These are phyloP conservation scores for Hypotaenidia philippensis DNA, from an alignment of 2,797 vertebrate species.

Conservation along the genomic window DNA sequence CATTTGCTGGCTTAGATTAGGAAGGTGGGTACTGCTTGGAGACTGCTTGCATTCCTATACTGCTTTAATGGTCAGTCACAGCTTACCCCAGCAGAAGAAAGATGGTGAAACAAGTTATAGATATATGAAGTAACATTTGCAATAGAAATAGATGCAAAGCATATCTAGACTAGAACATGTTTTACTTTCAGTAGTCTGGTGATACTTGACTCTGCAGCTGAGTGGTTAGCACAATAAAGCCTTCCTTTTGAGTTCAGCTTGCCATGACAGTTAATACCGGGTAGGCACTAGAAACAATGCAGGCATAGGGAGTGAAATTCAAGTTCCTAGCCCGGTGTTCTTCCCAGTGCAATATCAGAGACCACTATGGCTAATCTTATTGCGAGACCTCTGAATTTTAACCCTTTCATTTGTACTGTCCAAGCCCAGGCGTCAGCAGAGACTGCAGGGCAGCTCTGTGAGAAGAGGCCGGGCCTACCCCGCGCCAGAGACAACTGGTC, in stretches of 20 bases:
- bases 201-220: neutral
- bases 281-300: neutral
- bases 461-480: accelerated
- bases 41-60: neutral
- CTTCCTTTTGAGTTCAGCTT: neutral
- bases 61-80: neutral
- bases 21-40: neutral
- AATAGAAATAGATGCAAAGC: neutral
- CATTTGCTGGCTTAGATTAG: neutral
- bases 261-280: neutral
- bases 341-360: neutral
- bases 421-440: neutral
- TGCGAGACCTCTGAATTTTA: neutral
- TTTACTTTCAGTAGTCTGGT: neutral
- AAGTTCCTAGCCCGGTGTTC: neutral
- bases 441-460: neutral
- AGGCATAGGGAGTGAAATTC: neutral
- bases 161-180: neutral
- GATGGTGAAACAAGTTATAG: neutral
- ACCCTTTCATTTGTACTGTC: neutral
- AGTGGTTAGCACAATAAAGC: neutral
- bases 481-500: too few species aligned
- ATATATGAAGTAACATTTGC: neutral
- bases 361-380: neutral
- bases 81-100: neutral